Percentiles rank a stretch among this genome's conserved stretches.
phyloP scores from a whole-genome alignment of 2,888 invertebrate genomes.

The Mantis religiosa region DNA sequence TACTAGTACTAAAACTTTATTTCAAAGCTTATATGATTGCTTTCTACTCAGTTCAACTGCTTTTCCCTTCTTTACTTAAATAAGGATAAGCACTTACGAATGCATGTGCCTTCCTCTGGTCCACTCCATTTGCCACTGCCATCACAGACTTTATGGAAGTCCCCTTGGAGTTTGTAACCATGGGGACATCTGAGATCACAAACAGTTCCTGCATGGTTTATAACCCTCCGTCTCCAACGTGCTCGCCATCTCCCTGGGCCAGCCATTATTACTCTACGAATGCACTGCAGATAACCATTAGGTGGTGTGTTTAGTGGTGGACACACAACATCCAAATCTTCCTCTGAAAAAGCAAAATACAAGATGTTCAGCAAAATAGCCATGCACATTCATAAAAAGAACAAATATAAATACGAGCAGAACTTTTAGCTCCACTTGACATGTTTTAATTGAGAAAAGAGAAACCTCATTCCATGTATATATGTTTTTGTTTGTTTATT shows the following conservation, averaged over 20 bases:
- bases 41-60: too few species aligned
- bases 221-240: constrained; percentile 40
- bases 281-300: constrained; percentile 49
- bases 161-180: constrained; percentile 46
- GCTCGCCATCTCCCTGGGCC: constrained; percentile 34
- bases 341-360: constrained; percentile 22
- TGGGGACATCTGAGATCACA: constrained; percentile 49
- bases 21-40: too few species aligned
- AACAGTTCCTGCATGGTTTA: constrained; percentile 48
- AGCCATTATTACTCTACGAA: constrained; percentile 37
- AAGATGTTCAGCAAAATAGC: too few species aligned
- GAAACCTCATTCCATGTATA: too few species aligned
- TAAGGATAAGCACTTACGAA: constrained; percentile 41
- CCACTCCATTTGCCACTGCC: constrained; percentile 47
- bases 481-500: too few species aligned
- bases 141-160: constrained; percentile 46
- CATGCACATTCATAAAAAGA: too few species aligned
- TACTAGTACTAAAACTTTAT: too few species aligned
- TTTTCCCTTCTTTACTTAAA: too few species aligned
- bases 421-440: too few species aligned
- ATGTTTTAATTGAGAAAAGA: too few species aligned
- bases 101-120: constrained; percentile 46
- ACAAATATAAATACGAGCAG: too few species aligned
- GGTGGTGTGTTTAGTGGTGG: constrained; percentile 46
- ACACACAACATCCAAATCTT: constrained; percentile 40